Conservation (phyloP, 2,888 invertebrate genomes). For the Tenodera sinensis region DNA sequence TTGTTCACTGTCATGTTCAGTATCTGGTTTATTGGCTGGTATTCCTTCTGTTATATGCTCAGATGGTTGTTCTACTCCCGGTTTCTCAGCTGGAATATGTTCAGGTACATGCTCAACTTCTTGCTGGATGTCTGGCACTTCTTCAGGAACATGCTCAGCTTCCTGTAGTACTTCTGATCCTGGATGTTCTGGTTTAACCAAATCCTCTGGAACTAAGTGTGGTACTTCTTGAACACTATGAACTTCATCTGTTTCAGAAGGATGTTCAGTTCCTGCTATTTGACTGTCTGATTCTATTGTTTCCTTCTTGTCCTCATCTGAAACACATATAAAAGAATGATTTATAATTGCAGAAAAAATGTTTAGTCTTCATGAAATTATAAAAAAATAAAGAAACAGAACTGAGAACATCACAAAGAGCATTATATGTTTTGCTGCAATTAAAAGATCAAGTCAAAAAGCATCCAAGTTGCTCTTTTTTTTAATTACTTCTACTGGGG, state of each 20-base stretch:
- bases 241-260: not conserved
- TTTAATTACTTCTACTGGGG: no score
- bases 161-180: constrained; percentile 15
- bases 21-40: not conserved
- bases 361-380: no score
- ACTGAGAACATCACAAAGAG: no score
- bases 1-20: not conserved
- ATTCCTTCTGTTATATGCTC: not conserved
- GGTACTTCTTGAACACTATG: not conserved
- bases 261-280: constrained; percentile 34
- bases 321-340: constrained; percentile 1
- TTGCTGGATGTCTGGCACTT: constrained; percentile 26
- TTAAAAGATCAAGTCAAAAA: no score
- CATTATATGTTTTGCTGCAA: no score
- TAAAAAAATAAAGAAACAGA: no score
- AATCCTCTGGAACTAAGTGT: not conserved
- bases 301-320: constrained; percentile 41
- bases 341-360: no score
- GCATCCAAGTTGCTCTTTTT: no score
- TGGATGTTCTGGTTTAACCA: constrained; percentile 17
- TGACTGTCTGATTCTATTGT: constrained; percentile 53
- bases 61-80: no score
- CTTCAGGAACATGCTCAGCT: constrained; percentile 17
- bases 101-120: constrained; percentile 18
- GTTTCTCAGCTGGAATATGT: no score